phyloP scores from a whole-genome alignment of 2,888 invertebrate species.

The Dasypogon diadema region DNA sequence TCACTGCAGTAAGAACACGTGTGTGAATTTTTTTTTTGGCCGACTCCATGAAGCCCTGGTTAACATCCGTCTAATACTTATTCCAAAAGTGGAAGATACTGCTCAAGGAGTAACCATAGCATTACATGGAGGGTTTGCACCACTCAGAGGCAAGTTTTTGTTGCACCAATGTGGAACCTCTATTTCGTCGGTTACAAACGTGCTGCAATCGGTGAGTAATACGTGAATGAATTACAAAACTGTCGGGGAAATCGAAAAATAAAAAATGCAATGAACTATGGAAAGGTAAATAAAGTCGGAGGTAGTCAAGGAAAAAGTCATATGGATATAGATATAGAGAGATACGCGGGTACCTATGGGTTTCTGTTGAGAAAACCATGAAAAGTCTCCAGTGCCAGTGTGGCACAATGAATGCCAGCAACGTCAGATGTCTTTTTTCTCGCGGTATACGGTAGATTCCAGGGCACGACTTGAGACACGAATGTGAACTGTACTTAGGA shows the following conservation, averaged over 20 bases:
- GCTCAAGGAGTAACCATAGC: neutral
- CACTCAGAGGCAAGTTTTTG: neutral
- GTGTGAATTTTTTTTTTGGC: neutral
- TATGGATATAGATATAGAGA: neutral
- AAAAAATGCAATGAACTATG: constrained; percentile 4
- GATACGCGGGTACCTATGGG: neutral
- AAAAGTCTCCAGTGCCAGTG: neutral
- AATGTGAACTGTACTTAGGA: constrained; percentile 10
- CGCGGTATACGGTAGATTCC: neutral
- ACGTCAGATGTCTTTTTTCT: constrained; percentile 1
- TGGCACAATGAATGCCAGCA: neutral
- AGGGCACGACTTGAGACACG: constrained; percentile 9
- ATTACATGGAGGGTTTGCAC: too few species aligned
- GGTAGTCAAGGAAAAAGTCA: neutral
- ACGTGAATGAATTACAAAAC: constrained; percentile 21
- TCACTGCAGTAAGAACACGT: neutral
- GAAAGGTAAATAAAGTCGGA: constrained; percentile 4
- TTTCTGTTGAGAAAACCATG: neutral
- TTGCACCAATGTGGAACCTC: constrained; percentile 4
- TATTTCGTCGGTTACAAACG: neutral
- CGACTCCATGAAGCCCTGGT: too few species aligned
- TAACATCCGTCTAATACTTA: neutral
- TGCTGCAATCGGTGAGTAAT: constrained; percentile 10
- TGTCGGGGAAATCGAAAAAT: neutral
- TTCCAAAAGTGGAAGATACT: neutral